Base-by-base conservation (phyloP, 2,113 vertebrate genomes). In the Epinephelus lanceolatus region DNA sequence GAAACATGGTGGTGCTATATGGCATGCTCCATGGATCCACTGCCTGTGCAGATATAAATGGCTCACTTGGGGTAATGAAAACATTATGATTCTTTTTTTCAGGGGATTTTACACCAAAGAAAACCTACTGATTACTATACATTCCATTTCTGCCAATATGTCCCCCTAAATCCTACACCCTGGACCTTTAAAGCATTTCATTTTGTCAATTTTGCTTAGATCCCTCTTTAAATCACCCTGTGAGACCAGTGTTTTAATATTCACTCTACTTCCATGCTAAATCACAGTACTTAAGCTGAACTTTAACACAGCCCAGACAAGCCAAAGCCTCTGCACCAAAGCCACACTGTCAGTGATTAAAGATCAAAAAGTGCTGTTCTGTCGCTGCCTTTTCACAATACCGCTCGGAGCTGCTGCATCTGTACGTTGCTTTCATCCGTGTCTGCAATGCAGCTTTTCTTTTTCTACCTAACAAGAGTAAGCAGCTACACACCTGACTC, bases 401-500 rank as follows among this genome's bases (percentile, higher is more conserved):
- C 11, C 19, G 8, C 40, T 67, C 4, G 6, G 23, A 30, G 52
- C 19, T 69, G 66, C 76, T 45, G 61, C 25, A 19, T 80, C 42
- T 47, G 62, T 81, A 84, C 17, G 40, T 52, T 72, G 17, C 27
- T 71, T 33, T 65, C 61, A 65, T 74, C 42, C 2, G 2, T 56
- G 27, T 78, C 55, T 27, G 45, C 60, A 63, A 10, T 71, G 71
- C 52, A 49, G 66, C 55, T 65, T 65, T 62, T 74, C 27, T 57
- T 19, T 77, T 25, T 21, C 21, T 47, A 19, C 57, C 14, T 15
- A 60, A 70, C 57, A 42, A 23, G 52, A 66, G 30, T 53, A 80
- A 80, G 57, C 49, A 19, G 17, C 18, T 62, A 56, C 66, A 8
- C 30, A 59, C 68, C 78, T 63, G 81, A 85, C 83, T 83, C 73